Conservation (phyloP, 2,797 vertebrate species). For the Poeciliopsis paucimaculata region DNA sequence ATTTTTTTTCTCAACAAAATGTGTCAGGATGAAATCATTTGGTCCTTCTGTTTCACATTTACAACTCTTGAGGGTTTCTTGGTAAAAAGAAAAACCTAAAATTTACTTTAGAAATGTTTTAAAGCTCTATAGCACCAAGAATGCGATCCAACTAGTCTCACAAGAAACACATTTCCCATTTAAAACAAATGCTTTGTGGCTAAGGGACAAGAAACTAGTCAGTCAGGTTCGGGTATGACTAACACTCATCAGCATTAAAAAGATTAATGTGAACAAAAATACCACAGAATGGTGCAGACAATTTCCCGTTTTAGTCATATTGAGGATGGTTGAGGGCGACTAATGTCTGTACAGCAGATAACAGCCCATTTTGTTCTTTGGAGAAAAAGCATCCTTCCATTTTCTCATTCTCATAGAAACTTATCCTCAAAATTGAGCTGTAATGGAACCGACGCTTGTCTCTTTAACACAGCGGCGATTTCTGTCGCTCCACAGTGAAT, state of each 20-base stretch:
- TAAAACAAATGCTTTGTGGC: background rate
- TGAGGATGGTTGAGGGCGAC: conserved; percentile 11
- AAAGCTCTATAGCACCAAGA: background rate
- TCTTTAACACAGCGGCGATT: conserved; percentile 39
- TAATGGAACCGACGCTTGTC: conserved; percentile 59
- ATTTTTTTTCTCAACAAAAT: no score
- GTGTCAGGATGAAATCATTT: no score
- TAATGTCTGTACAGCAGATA: conserved; percentile 63
- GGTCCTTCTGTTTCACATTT: background rate
- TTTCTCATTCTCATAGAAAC: conserved; percentile 64
- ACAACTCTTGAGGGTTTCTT: background rate
- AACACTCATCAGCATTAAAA: conserved; percentile 47
- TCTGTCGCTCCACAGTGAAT: conserved; percentile 48
- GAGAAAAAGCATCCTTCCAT: conserved; percentile 48
- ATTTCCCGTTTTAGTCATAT: conserved; percentile 49
- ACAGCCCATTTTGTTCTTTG: conserved; percentile 60
- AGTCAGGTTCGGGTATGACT: background rate
- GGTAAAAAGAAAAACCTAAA: background rate
- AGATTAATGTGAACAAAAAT: conserved; percentile 57
- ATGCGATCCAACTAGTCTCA: background rate
- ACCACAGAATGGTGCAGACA: conserved; percentile 54
- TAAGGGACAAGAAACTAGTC: background rate
- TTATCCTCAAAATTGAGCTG: conserved; percentile 56
- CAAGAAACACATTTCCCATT: background rate
- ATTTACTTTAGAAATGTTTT: background rate